Conservation (phyloP, 2,888 invertebrate genomes). For the Embidobia sp. region DNA sequence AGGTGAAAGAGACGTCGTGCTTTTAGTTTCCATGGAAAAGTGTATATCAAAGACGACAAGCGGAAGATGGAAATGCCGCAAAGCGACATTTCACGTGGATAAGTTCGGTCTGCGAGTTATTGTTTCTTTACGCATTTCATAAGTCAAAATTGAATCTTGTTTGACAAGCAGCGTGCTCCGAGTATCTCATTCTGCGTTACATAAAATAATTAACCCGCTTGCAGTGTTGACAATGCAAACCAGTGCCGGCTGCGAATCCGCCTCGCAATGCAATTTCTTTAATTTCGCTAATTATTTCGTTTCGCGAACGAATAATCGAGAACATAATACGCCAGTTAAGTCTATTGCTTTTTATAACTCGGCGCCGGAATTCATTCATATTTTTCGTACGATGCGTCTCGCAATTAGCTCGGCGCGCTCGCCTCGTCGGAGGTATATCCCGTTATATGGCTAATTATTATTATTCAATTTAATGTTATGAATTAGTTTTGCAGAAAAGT, state of each 20-base stretch:
- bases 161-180: conserved; percentile 21
- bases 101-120: conserved; percentile 45
- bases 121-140: conserved; percentile 52
- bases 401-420: no score
- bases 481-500: no score
- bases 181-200: conserved; percentile 28
- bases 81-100: conserved; percentile 61
- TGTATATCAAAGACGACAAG: conserved; percentile 66
- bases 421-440: no score
- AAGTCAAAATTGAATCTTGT: conserved; percentile 57
- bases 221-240: conserved; percentile 2
- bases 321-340: background rate
- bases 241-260: background rate
- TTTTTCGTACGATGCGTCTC: no score
- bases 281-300: conserved; percentile 9
- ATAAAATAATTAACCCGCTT: conserved; percentile 26
- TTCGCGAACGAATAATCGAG: background rate
- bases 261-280: background rate
- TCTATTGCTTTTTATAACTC: no score
- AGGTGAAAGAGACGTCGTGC: conserved; percentile 62
- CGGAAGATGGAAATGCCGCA: conserved; percentile 64
- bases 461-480: no score
- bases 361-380: no score
- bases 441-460: no score
- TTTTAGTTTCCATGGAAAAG: conserved; percentile 67